phyloP scores from a whole-genome alignment of 2,888 invertebrate species.

The Drosophila mercatorum region DNA sequence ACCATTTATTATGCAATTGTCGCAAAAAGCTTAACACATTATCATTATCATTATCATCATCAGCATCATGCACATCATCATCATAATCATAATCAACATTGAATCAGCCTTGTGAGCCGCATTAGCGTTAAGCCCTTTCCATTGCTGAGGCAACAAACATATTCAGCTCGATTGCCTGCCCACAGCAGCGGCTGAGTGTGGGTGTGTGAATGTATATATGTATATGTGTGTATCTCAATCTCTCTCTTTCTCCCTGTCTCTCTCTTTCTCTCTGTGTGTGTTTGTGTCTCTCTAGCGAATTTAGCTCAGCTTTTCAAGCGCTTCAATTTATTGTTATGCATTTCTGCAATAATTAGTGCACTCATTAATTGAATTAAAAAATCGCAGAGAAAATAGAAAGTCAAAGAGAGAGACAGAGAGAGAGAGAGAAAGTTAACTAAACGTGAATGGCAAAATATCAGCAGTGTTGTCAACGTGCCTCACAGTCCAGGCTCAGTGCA shows the following conservation, averaged over 20 bases:
- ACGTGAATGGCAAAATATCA: conserved; percentile 39
- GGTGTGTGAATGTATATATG: neutral
- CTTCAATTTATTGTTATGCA: conserved; percentile 26
- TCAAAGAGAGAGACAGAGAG: conserved; percentile 6
- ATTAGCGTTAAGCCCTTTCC: conserved; percentile 30
- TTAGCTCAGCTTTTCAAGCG: conserved; percentile 10
- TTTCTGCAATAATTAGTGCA: conserved; percentile 51
- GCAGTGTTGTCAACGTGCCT: conserved; percentile 38
- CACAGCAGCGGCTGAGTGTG: neutral
- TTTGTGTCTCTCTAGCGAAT: neutral
- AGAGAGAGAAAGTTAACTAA: conserved; percentile 23
- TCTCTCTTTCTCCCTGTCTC: neutral
- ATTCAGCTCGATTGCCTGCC: neutral
- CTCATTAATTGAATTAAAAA: conserved; percentile 68
- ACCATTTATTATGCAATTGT: conserved; percentile 22
- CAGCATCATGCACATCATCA: conserved; percentile 10
- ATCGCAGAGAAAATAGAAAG: conserved; percentile 15
- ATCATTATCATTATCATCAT: conserved; percentile 18
- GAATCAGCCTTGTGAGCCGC: conserved; percentile 10
- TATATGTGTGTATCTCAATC: neutral
- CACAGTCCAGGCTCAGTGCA: conserved; percentile 13
- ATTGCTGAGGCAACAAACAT: conserved; percentile 5
- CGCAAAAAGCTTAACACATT: conserved; percentile 36
- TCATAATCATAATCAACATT: conserved; percentile 5
- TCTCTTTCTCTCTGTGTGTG: neutral